phyloP scores from a whole-genome alignment of 2,797 vertebrate species.

The Pseudocheirus occidentalis region DNA sequence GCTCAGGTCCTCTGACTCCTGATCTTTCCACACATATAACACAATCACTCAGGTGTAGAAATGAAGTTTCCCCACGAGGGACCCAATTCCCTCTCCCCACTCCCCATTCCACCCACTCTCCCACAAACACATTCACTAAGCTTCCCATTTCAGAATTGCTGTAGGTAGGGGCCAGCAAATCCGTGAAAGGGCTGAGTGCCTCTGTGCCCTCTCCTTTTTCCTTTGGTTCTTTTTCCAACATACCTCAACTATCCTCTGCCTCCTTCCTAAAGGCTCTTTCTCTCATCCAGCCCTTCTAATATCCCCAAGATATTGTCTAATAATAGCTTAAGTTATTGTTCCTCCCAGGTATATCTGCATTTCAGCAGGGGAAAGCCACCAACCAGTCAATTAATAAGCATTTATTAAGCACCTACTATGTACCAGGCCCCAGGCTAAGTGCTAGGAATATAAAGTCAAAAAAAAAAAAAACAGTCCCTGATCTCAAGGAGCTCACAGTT shows the following conservation, averaged over 20 bases:
- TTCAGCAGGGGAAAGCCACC: background rate
- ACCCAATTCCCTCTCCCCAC: background rate
- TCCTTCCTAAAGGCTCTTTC: background rate
- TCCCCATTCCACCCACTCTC: background rate
- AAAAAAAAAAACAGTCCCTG: background rate
- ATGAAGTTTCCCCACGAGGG: background rate
- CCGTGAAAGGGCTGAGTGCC: background rate
- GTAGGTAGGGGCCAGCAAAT: background rate
- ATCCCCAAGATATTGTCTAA: constrained; percentile 1
- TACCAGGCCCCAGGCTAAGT: background rate
- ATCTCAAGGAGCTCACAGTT: background rate
- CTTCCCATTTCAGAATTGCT: background rate
- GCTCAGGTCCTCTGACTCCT: background rate
- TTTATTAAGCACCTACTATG: background rate
- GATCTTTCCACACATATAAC: background rate
- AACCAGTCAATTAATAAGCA: background rate
- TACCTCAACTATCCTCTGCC: background rate
- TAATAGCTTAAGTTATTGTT: background rate
- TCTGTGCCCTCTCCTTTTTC: background rate
- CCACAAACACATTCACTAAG: background rate
- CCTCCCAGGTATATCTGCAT: background rate
- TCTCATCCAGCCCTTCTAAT: background rate
- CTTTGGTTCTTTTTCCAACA: background rate
- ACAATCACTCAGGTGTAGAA: background rate
- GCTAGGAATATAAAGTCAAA: background rate